Conservation (phyloP, 92 coral and sea anemone species). For the Parazoanthus darwini region DNA sequence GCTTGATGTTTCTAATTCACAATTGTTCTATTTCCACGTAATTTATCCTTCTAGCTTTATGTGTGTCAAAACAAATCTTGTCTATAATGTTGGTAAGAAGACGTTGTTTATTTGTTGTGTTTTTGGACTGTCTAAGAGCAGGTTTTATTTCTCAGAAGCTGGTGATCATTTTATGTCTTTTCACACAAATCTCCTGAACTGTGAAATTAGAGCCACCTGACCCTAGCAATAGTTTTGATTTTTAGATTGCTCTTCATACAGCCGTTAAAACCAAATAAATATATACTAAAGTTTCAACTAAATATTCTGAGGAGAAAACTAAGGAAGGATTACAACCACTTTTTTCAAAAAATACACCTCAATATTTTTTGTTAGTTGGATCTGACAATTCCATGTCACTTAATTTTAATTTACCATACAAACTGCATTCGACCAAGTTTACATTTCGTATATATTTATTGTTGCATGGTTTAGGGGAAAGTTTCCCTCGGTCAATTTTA, state of each 20-base stretch:
- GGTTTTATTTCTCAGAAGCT: conserved; percentile 4
- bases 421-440: background rate
- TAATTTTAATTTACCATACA: too few relatives aligned
- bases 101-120: background rate
- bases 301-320: too few relatives aligned
- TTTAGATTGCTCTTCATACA: background rate
- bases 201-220: conserved; percentile 17
- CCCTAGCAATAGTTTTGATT: background rate
- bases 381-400: background rate
- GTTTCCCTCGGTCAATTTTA: background rate
- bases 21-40: background rate
- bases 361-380: background rate
- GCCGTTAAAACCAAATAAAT: background rate
- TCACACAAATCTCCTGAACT: background rate
- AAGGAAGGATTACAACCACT: background rate
- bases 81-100: background rate
- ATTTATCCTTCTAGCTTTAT: background rate
- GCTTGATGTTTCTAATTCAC: background rate
- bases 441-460: too few relatives aligned
- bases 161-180: background rate
- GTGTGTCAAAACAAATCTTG: background rate
- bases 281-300: background rate
- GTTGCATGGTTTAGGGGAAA: background rate
- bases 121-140: conserved; percentile 6
- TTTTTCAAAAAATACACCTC: background rate